Evolutionary conservation across 2,797 vertebrate genomes (phyloP).

Genomic region (Coregonus sp.): DNA sequence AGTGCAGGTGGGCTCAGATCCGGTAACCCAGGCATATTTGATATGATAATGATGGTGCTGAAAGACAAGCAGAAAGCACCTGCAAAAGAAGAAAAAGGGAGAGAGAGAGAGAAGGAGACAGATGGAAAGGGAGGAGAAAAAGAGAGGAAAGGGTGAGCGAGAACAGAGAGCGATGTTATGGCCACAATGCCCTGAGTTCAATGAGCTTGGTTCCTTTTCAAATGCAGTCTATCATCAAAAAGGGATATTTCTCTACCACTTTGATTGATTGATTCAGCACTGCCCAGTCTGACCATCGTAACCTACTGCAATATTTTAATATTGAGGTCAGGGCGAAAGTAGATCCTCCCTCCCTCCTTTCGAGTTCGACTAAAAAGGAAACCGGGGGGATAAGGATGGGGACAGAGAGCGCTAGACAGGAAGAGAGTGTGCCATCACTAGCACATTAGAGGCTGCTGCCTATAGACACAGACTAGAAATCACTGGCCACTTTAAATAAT

Average conservation of each 20-base stretch:
- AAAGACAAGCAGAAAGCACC: slow-evolving; percentile 44
- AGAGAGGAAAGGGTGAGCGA: neutral
- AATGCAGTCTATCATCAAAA: neutral
- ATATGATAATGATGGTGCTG: slow-evolving; percentile 70
- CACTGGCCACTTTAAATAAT: too few relatives aligned
- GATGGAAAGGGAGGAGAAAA: neutral
- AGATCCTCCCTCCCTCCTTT: slow-evolving; percentile 13
- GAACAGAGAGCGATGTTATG: neutral
- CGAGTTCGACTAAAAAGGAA: slow-evolving; percentile 33
- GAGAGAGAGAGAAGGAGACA: neutral
- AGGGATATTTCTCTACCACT: neutral
- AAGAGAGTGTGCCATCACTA: slow-evolving; percentile 12
- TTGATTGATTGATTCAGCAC: neutral
- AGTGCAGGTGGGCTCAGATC: slow-evolving; percentile 52
- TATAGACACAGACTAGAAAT: too few relatives aligned
- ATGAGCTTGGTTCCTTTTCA: slow-evolving; percentile 47
- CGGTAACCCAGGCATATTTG: slow-evolving; percentile 48
- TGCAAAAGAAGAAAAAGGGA: slow-evolving; percentile 37
- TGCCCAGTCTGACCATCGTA: neutral
- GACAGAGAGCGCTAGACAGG: slow-evolving; percentile 24
- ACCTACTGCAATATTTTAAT: neutral
- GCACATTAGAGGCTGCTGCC: too few relatives aligned
- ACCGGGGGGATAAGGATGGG: slow-evolving; percentile 30
- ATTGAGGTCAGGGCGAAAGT: slow-evolving; percentile 3
- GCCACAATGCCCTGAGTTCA: slow-evolving; percentile 33